Evolutionary conservation across 2,888 invertebrate genomes (phyloP).

Genomic region (Dicyrtomina minuta): DNA sequence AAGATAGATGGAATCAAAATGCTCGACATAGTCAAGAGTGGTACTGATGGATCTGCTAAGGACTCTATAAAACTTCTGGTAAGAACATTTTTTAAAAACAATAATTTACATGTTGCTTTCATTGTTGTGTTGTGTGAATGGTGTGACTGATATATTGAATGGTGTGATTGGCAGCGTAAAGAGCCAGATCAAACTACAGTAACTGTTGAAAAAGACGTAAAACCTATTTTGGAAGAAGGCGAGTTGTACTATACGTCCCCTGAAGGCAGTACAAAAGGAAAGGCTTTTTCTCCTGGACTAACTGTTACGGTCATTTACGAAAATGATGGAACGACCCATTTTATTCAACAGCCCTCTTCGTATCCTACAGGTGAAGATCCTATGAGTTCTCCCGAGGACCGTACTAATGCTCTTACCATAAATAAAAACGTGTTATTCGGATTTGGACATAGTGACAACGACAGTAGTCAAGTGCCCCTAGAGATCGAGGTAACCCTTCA

Average conservation of each 20-base stretch:
- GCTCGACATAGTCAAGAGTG: constrained; percentile 15
- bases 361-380: background rate
- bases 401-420: background rate
- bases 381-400: constrained; percentile 1
- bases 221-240: background rate
- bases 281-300: background rate
- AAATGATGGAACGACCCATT: constrained; percentile 29
- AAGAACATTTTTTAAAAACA: too few relatives aligned
- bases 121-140: background rate
- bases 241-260: background rate
- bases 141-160: background rate
- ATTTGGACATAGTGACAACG: constrained; percentile 8
- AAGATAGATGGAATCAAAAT: constrained; percentile 16
- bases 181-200: background rate
- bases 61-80: background rate
- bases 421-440: background rate
- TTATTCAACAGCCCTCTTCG: constrained; percentile 15
- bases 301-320: constrained; percentile 32
- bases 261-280: background rate
- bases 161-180: background rate
- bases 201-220: background rate
- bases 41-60: background rate
- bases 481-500: background rate
- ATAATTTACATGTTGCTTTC: background rate
- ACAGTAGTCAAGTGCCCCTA: background rate